Evolutionary conservation across 2,888 invertebrate species (phyloP), one percentile per base, ranked within the genome.

Genomic region (Apantesis nais): DNA sequence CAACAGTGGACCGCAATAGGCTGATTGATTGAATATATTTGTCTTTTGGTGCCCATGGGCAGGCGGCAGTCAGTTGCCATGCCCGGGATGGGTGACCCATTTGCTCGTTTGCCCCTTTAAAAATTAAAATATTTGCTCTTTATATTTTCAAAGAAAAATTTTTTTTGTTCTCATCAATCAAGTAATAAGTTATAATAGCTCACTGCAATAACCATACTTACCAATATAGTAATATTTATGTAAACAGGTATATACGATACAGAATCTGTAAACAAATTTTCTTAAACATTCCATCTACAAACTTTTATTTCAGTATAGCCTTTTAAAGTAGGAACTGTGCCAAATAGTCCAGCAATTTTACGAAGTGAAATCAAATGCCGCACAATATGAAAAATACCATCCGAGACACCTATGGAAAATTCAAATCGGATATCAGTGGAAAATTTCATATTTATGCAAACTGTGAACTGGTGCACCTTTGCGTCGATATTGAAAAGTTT

Each of bases 361-460:
- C 60, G 44, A 72, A 74, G 70, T 58, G 73, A 73, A 78, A 83
- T 75, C 78, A 76, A 76, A 77, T 73, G 66, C 67, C 25, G 74
- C 71, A 81, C 77, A 78, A 76, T 76, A 81, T 78, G 80, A 82
- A 85, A 84, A 83, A 83, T 84, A 76, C 81, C 74, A 76, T 70
- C 74, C 74, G 70, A 70, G 77, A 81, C 79, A 78, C 80, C 79
- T 80, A 84, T 84, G 78, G 77, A 81, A 81, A 84, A 83, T 85
- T 88, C 78, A 82, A 87, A 88, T 88, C 84, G 83, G 83, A 88
- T 89, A 85, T 86, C 86, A 83, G 81, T 83, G 77, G 81, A 78
- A 83, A 86, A 87, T 86, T 86, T 85, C 83, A 89, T 87, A 89
- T 89, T 88, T 88, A 88, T 90, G 88, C 87, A 88, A 86, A 89